These are phyloP conservation scores for Drosophila maculinotata DNA, from an alignment of 2,888 invertebrate species.

Conservation along the genomic window DNA sequence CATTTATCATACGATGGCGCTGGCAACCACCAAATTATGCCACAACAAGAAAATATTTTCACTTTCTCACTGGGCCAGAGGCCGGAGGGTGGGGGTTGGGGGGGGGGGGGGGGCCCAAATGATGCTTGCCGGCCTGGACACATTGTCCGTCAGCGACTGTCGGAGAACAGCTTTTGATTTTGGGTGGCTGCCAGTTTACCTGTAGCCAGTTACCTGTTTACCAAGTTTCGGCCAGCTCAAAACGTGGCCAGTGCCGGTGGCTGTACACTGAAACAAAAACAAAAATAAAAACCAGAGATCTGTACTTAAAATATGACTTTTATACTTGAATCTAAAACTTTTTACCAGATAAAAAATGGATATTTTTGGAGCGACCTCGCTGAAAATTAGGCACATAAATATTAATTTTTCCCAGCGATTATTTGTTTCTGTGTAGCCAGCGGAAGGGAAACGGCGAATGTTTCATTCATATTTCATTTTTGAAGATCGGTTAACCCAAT, in stretches of 20 bases:
- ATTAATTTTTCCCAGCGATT: too few species aligned
- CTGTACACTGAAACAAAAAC: conserved; percentile 7
- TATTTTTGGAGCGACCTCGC: too few species aligned
- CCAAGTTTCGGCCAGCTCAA: conserved; percentile 44
- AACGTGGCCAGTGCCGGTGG: conserved; percentile 41
- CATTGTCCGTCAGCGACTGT: conserved; percentile 42
- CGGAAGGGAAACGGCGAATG: conserved; percentile 43
- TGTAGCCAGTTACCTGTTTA: conserved; percentile 55
- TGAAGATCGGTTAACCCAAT: conserved; percentile 55
- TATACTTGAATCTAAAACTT: too few species aligned
- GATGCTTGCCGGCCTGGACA: conserved; percentile 28
- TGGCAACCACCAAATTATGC: conserved; percentile 60
- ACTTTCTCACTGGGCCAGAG: conserved; percentile 69
- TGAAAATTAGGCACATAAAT: too few species aligned
- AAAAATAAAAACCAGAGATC: too few species aligned
- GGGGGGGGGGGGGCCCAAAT: conserved; percentile 33
- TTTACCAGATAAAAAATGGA: too few species aligned
- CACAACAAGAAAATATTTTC: conserved; percentile 66
- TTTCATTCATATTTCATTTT: conserved; percentile 5
- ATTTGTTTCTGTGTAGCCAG: background rate
- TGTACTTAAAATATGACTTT: too few species aligned
- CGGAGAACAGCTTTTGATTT: conserved; percentile 55
- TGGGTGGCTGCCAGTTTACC: conserved; percentile 49
- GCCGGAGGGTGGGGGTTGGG: too few species aligned
- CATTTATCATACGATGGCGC: conserved; percentile 77